phyloP scores from a whole-genome alignment of 2,797 vertebrate genomes.

The Mergus octosetaceus region DNA sequence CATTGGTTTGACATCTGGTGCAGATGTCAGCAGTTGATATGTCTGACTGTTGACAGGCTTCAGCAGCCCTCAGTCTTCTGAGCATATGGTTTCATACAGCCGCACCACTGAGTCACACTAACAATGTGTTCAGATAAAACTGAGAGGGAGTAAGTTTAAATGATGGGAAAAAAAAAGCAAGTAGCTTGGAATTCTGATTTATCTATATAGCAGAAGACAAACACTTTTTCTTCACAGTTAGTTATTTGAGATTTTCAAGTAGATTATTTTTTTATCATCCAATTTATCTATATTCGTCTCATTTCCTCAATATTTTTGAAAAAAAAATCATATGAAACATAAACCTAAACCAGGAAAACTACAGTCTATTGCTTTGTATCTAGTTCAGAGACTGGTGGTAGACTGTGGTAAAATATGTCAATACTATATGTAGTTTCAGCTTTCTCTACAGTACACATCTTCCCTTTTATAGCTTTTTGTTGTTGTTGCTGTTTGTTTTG shows the following conservation, averaged over 20 bases:
- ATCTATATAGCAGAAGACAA: not conserved
- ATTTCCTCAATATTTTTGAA: not conserved
- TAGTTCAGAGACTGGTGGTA: not conserved
- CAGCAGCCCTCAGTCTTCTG: not conserved
- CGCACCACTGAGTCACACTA: not conserved
- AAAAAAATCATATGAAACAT: not conserved
- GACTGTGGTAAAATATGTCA: not conserved
- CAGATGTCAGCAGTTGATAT: conserved; percentile 51
- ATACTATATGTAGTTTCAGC: not conserved
- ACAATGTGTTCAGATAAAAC: not conserved
- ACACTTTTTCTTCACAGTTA: not conserved
- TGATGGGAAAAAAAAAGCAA: not conserved
- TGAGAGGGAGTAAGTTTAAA: not conserved
- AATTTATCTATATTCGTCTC: not conserved
- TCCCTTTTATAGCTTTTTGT: not conserved
- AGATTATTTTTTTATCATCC: not conserved
- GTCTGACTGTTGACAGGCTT: conserved; percentile 37
- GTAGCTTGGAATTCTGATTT: not conserved
- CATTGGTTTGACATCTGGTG: conserved; percentile 5
- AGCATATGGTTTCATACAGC: conserved; percentile 46
- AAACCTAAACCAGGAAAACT: not conserved
- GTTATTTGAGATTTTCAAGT: not conserved
- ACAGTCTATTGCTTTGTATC: not conserved
- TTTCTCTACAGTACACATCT: not conserved
- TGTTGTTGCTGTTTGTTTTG: not conserved